These are phyloP conservation scores for Turritopsis dohrnii DNA, from an alignment of 30 jellyfish, hydroid and myxozoan genomes.

Conservation along the genomic window DNA sequence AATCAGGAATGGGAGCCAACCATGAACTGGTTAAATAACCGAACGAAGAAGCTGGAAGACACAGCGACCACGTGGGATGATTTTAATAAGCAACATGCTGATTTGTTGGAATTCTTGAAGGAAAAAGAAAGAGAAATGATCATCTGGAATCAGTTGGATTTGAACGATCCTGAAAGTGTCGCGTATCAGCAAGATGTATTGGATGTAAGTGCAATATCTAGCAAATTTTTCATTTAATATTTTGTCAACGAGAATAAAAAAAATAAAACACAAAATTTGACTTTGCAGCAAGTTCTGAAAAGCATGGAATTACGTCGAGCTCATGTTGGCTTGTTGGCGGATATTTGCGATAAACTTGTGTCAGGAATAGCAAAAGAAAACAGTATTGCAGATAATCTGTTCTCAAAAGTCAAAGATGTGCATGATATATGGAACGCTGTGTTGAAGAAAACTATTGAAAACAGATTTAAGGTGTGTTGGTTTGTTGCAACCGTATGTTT, in stretches of 20 bases:
- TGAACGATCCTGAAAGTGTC: conserved; percentile 84
- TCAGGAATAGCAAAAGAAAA: conserved; percentile 55
- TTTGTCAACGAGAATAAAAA: too few relatives aligned
- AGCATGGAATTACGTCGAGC: conserved; percentile 79
- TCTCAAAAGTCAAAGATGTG: conserved; percentile 86
- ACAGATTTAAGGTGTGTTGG: conserved; percentile 62
- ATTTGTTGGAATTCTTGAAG: conserved; percentile 63
- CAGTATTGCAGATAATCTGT: conserved; percentile 42
- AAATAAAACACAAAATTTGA: neutral
- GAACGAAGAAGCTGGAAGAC: conserved; percentile 42
- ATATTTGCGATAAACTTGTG: conserved; percentile 51
- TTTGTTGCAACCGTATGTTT: too few relatives aligned
- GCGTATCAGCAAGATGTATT: conserved; percentile 35
- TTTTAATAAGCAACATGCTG: conserved; percentile 59
- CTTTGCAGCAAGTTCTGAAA: conserved; percentile 45
- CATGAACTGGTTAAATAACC: conserved; percentile 65
- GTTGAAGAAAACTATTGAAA: conserved; percentile 64
- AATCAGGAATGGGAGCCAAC: conserved; percentile 65
- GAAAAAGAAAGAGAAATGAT: conserved; percentile 59
- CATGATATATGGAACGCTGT: conserved; percentile 86
- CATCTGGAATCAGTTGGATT: conserved; percentile 65
- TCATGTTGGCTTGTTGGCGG: conserved; percentile 52
- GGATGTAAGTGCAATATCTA: conserved; percentile 35
- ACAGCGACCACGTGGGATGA: conserved; percentile 72
- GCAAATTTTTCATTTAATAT: too few relatives aligned